Base-by-base conservation (phyloP, 2,113 vertebrate genomes). In the Tetraodon nigroviridis region DNA sequence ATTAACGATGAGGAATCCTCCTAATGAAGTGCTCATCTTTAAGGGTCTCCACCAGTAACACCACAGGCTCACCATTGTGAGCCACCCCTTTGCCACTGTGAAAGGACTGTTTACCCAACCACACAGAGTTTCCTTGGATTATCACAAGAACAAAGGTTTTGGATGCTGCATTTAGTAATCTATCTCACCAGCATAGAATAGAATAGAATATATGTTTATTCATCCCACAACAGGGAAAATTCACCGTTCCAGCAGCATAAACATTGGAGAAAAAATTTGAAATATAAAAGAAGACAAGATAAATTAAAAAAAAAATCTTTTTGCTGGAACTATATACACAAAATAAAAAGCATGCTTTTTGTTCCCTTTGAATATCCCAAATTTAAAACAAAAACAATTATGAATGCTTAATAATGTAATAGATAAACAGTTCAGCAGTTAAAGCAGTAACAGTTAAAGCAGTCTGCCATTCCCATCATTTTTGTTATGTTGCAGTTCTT, bases 81-180 rank as follows among this genome's bases (percentile, higher is more conserved):
- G 69, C 64, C 51, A 74, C 67, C 78, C 55, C 74, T 83, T 78
- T 81, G 69, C 51, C 7, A 22, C 60, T 78, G 73, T 78, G 70
- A 82, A 81, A 84, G 75, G 56, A 21, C 37, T 84, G 74, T 86
- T 82, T 75, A 82, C 75, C 48, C 61, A 76, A 76, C 73, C 71
- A 81, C 66, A 78, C 72, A 37, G 53, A 69, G 67, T 67, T 61
- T 72, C 80, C 67, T 76, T 74, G 58, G 61, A 67, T 75, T 59
- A 79, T 67, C 67, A 59, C 53, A 67, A 29, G 54, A 83, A 66
- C 18, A 55, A 69, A 76, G 53, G 18, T 51, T 60, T 53, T 71
- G 50, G 63, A 72, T 69, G 69, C 29, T 32, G 29, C 57, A 57
- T 52, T 53, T 55, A 61, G 19, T 54, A 24, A 53, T 52, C 55